Conservation (phyloP, 2,888 invertebrate genomes). For the Apoda limacodes region DNA sequence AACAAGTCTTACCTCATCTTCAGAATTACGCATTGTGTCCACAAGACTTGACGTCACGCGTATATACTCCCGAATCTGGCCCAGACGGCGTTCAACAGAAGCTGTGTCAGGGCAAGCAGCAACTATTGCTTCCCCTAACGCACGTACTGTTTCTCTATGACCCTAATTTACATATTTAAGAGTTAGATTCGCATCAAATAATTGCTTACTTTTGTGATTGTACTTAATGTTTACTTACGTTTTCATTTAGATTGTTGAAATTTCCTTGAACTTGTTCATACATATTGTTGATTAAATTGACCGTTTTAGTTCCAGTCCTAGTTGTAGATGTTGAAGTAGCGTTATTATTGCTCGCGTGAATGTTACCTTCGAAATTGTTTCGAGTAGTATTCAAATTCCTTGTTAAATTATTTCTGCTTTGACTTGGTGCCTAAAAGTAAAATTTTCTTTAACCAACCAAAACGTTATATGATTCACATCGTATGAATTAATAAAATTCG, state of each 20-base stretch:
- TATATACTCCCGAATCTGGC: conserved; percentile 80
- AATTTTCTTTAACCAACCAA: too few species aligned
- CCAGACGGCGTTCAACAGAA: conserved; percentile 76
- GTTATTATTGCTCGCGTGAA: conserved; percentile 47
- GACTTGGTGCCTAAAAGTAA: conserved; percentile 45
- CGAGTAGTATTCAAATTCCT: conserved; percentile 56
- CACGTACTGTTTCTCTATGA: conserved; percentile 54
- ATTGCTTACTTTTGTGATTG: neutral
- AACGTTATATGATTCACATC: too few species aligned
- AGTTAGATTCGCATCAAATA: conserved; percentile 1
- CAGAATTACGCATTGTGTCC: conserved; percentile 75
- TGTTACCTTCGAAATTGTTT: conserved; percentile 49
- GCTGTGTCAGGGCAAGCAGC: conserved; percentile 72
- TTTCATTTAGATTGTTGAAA: conserved; percentile 54
- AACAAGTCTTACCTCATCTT: conserved; percentile 70
- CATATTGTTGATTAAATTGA: conserved; percentile 62
- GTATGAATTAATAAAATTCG: too few species aligned
- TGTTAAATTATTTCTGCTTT: conserved; percentile 56
- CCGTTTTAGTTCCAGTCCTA: conserved; percentile 48
- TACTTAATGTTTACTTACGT: too few species aligned
- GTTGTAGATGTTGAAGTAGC: conserved; percentile 40
- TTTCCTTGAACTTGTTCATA: conserved; percentile 55
- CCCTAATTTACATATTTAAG: conserved; percentile 25
- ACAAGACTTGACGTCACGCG: conserved; percentile 77
- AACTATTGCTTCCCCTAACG: conserved; percentile 57